Evolutionary conservation across 2,888 invertebrate species (phyloP), one percentile per base, ranked within the genome.

Genomic region (Boloria euphrosyne): DNA sequence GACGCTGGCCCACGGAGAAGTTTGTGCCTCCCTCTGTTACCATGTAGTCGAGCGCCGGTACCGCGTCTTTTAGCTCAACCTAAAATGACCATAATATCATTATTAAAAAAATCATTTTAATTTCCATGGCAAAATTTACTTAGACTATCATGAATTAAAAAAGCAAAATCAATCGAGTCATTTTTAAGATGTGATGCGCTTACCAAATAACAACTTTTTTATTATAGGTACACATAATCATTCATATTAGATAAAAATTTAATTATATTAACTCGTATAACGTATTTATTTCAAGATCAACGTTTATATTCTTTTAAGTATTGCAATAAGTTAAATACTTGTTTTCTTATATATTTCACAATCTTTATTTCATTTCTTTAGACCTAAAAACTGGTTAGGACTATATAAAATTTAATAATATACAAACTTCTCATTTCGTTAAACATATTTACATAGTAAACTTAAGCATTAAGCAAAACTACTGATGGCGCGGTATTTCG

Each of bases 1-100:
- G 97, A 43, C 96, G 89, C 80, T 97, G 96, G 0, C 97, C 97
- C 62, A 96, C 95, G 50, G 96, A 96, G 74, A 97, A 94, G 82
- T 96, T 96, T 13, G 92, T 85, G 0, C 96, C 96, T 0, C 96
- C 95, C 80, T 96, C 96, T 0, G 94, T 91, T 50, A 97, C 94
- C 75, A 94, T 93, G 65, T 93, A 94, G 71, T 96, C 95, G 43
- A 97, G 86, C 2, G 94, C 93, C 2, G 93, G 92, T 0, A 96
- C 83, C 0, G 93, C 90, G 47, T 95, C 94, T 78, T 96, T 96
- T 47, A 97, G 81, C 78, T 97, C 96, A 38, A 97, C 96, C 95
- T 95, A 77, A 69, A 59, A 66, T 52, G 51, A 2, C 1, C 38
- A 27, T 22, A 6, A 46, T 0, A 44, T 14, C 18, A 13, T 51